Conservation (phyloP, 2,888 invertebrate species). For the Eulithis prunata region DNA sequence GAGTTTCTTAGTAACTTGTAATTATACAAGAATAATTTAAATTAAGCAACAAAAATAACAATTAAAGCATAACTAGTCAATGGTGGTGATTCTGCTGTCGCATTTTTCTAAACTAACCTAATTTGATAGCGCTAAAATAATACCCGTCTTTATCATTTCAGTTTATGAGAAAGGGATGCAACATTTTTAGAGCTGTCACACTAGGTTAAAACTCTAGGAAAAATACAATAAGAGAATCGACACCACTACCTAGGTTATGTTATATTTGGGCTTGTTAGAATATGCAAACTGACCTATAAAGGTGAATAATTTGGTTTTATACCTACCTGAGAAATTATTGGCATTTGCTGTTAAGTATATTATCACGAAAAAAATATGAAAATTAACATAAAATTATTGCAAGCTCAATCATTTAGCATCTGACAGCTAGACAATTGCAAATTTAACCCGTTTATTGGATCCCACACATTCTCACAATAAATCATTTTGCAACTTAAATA, state of each 20-base stretch:
- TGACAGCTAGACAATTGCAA: slow-evolving; percentile 35
- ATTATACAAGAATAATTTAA: not conserved
- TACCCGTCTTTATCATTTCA: no score
- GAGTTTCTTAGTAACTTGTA: slow-evolving; percentile 27
- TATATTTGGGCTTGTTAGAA: not conserved
- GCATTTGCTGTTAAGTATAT: slow-evolving; percentile 3
- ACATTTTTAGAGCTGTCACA: no score
- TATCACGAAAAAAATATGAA: not conserved
- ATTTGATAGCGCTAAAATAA: no score
- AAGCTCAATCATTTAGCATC: slow-evolving; percentile 36
- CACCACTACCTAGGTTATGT: not conserved
- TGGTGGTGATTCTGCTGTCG: no score
- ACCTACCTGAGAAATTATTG: slow-evolving; percentile 1
- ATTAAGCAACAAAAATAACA: no score
- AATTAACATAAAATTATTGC: slow-evolving; percentile 9
- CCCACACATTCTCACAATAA: slow-evolving; percentile 25
- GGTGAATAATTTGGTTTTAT: not conserved
- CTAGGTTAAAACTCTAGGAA: no score
- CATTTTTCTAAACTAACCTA: no score
- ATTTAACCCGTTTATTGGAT: slow-evolving; percentile 27
- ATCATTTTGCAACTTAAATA: slow-evolving; percentile 22
- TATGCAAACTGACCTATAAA: not conserved
- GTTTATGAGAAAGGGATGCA: no score
- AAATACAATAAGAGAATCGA: no score
- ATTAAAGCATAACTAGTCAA: no score